phyloP scores from a whole-genome alignment of 2,888 invertebrate species.

The Oligia strigilis region DNA sequence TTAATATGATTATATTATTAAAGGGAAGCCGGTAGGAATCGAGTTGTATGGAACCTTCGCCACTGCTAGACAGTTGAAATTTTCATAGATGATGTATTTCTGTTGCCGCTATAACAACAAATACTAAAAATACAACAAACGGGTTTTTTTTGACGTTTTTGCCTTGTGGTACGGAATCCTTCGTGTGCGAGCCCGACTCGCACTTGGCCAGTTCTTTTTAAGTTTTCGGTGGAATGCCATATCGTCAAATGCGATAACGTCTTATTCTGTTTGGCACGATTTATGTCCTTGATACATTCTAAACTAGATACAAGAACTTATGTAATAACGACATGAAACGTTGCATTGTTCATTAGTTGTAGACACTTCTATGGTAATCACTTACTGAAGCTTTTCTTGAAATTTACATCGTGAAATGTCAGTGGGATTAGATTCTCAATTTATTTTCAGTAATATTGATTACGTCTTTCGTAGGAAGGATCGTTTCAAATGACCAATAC shows the following conservation, averaged over 20 bases:
- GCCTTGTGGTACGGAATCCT: no score
- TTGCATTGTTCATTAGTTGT: slow-evolving; percentile 28
- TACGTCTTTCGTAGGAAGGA: no score
- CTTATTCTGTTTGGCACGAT: slow-evolving; percentile 17
- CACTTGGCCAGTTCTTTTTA: background rate
- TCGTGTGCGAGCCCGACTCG: no score
- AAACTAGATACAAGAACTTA: background rate
- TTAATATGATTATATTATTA: no score
- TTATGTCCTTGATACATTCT: background rate
- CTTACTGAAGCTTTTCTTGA: slow-evolving; percentile 12
- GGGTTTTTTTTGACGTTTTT: no score
- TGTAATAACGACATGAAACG: background rate
- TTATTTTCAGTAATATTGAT: background rate
- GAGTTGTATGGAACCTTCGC: no score
- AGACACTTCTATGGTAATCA: background rate
- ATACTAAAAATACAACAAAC: no score
- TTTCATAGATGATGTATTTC: no score
- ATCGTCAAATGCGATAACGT: background rate
- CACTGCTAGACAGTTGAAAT: no score
- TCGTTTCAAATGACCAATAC: background rate
- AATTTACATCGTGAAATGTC: slow-evolving; percentile 22
- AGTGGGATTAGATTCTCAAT: slow-evolving; percentile 7
- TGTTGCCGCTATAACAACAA: no score
- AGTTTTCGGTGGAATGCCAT: background rate
- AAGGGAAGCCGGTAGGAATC: no score